Conservation (phyloP, 2,888 invertebrate species). For the Hoplodrina ambigua region DNA sequence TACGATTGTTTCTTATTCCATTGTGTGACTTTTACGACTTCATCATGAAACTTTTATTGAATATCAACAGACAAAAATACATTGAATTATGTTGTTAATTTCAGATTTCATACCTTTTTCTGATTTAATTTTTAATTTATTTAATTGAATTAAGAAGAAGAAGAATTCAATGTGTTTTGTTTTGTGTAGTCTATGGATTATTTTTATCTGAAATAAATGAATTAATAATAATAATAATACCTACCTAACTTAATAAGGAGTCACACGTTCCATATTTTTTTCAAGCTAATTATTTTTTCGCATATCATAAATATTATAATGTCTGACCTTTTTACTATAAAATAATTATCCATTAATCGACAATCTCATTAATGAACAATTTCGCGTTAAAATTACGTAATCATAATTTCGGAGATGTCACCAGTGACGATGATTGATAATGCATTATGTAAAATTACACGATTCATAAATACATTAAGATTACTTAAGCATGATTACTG, state of each 20-base stretch:
- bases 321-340: slow-evolving; percentile 17
- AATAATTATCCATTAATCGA: slow-evolving; percentile 26
- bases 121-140: no score
- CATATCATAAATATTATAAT: slow-evolving; percentile 1
- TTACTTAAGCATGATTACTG: slow-evolving; percentile 47
- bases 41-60: slow-evolving; percentile 25
- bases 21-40: slow-evolving; percentile 33
- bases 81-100: background rate
- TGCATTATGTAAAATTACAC: slow-evolving; percentile 41
- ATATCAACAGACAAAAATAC: slow-evolving; percentile 7
- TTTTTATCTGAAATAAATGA: no score
- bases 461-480: slow-evolving; percentile 47
- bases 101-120: background rate
- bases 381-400: slow-evolving; percentile 36
- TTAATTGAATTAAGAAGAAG: no score
- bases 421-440: slow-evolving; percentile 52
- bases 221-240: no score
- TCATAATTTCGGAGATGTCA: slow-evolving; percentile 52
- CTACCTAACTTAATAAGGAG: background rate
- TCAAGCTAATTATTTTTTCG: slow-evolving; percentile 4
- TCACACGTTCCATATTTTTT: background rate
- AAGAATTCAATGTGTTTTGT: no score
- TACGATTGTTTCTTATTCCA: slow-evolving; percentile 39
- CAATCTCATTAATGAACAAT: slow-evolving; percentile 37
- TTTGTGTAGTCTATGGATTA: no score